These are phyloP conservation scores for Chironomus tentans DNA, from an alignment of 2,888 invertebrate genomes.

Conservation along the genomic window DNA sequence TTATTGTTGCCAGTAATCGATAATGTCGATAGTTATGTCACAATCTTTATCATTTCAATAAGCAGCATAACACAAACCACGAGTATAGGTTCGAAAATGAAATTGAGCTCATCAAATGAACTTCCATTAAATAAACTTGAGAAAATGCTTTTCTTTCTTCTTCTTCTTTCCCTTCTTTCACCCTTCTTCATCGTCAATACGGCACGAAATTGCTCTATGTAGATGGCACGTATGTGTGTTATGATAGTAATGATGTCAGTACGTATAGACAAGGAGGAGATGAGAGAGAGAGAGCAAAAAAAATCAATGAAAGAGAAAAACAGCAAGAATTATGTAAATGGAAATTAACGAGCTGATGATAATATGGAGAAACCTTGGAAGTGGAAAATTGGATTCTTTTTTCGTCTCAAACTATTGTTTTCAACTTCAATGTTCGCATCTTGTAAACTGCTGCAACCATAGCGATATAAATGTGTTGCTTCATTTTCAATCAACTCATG, in stretches of 20 bases:
- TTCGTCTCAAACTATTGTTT: background rate
- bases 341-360: conserved; percentile 7
- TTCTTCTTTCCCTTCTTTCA: background rate
- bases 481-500: conserved; percentile 1
- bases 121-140: background rate
- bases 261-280: background rate
- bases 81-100: conserved; percentile 10
- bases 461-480: conserved; percentile 8
- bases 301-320: conserved; percentile 6
- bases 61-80: conserved; percentile 8
- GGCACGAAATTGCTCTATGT: too few species aligned
- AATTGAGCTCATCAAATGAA: conserved; percentile 2
- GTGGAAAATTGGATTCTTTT: background rate
- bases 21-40: too few species aligned
- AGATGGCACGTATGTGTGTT: background rate
- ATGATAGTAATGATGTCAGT: background rate
- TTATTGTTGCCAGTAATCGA: too few species aligned
- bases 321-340: background rate
- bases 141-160: too few species aligned
- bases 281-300: too few species aligned
- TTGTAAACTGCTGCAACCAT: background rate
- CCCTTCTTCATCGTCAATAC: too few species aligned
- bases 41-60: too few species aligned
- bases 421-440: background rate
- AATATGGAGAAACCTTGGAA: conserved; percentile 14